A percentile compares a stretch with the other conserved stretches of the same genome.
Conservation (phyloP, 2,888 invertebrate species). For the Andricus quercusramuli region DNA sequence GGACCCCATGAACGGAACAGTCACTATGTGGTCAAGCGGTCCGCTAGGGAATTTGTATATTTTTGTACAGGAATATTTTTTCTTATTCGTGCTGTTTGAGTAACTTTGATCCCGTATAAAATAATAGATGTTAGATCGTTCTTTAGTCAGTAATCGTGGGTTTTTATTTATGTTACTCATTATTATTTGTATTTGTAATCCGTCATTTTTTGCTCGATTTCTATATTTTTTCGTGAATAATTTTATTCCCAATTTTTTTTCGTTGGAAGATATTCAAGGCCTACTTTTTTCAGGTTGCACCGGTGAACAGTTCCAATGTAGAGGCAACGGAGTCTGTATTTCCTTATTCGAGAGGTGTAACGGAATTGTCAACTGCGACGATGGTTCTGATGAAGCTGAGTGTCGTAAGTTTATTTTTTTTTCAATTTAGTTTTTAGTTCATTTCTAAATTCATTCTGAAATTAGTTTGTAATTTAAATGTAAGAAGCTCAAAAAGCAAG, state of each 20-base stretch:
- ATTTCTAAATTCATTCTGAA: not conserved
- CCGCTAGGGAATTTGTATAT: not conserved
- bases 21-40: no score
- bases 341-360: slow-evolving; percentile 78
- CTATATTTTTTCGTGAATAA: slow-evolving; percentile 32
- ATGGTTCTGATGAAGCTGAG: slow-evolving; percentile 78
- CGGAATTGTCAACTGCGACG: slow-evolving; percentile 76
- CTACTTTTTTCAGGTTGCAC: slow-evolving; percentile 81
- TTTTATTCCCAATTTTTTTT: not conserved
- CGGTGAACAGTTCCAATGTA: slow-evolving; percentile 85
- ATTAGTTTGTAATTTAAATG: no score
- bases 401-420: slow-evolving; percentile 64
- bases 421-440: not conserved
- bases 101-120: not conserved
- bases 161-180: slow-evolving; percentile 43
- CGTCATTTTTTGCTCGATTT: slow-evolving; percentile 41
- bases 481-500: no score
- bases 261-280: slow-evolving; percentile 17
- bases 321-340: slow-evolving; percentile 83
- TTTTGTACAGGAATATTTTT: not conserved
- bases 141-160: slow-evolving; percentile 46
- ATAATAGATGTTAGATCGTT: slow-evolving; percentile 47
- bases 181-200: slow-evolving; percentile 42
- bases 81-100: not conserved
- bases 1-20: no score